These are phyloP conservation scores for Macrotis lagotis DNA, from an alignment of 2,113 vertebrate genomes.

Conservation along the genomic window DNA sequence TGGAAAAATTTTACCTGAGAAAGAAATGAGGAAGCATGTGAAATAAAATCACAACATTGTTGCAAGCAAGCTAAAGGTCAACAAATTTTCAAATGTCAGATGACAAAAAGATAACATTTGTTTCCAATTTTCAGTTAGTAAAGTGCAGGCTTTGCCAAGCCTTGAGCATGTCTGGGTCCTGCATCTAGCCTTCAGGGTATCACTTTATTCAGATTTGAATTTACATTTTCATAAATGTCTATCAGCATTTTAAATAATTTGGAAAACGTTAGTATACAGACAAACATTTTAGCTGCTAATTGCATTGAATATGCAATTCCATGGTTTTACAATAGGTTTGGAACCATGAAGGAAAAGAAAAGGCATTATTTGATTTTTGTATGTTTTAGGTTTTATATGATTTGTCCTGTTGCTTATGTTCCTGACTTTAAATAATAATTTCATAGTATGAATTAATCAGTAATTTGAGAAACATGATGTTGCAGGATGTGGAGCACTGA, in stretches of 20 bases:
- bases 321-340: background rate
- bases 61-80: slow-evolving; percentile 68
- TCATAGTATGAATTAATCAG: background rate
- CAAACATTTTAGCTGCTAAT: background rate
- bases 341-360: background rate
- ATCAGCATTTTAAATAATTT: slow-evolving; percentile 52
- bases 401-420: background rate
- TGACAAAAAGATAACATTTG: slow-evolving; percentile 57
- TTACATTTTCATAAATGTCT: slow-evolving; percentile 66
- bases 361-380: background rate
- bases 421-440: background rate
- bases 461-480: background rate
- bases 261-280: slow-evolving; percentile 14
- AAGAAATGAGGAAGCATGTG: slow-evolving; percentile 26
- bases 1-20: background rate
- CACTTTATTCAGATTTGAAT: slow-evolving; percentile 54
- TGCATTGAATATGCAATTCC: background rate
- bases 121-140: slow-evolving; percentile 26
- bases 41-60: slow-evolving; percentile 65
- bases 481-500: background rate
- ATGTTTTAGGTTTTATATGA: background rate
- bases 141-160: slow-evolving; percentile 28
- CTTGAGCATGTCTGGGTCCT: slow-evolving; percentile 38
- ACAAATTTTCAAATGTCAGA: slow-evolving; percentile 66
- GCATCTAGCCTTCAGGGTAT: slow-evolving; percentile 44